Evolutionary conservation across 2,888 invertebrate species (phyloP), one percentile per base, ranked within the genome.

Genomic region (Pharmacophagus antenor): DNA sequence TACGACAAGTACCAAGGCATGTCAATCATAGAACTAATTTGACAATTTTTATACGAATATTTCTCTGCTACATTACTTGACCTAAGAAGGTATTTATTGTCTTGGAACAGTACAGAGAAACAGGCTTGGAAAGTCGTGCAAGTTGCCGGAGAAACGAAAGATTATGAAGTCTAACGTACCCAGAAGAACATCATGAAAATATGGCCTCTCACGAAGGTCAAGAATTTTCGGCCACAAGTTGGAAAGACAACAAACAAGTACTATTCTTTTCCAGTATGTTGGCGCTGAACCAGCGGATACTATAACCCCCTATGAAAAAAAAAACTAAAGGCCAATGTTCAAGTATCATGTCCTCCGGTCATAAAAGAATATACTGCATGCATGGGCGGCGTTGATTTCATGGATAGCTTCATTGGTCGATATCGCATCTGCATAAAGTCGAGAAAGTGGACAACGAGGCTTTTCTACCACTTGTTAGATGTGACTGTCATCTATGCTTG

Each of bases 401-500:
- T 71, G 71, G 73, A 73, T 61, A 68, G 71, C 63, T 72, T 71
- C 63, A 65, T 72, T 61, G 72, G 71, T 62, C 67, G 70, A 67
- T 72, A 73, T 62, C 65, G 69, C 61, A 73, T 72, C 50, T 66
- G 66, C 57, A 72, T 74, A 37, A 58, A 58, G 41, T 63, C 64
- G 25, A 66, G 67, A 71, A 73, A 72, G 66, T 74, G 70, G 73
- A 64, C 65, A 62, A 67, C 60, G 59, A 66, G 70, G 60, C 62
- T 73, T 58, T 72, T 74, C 63, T 71, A 73, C 63, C 71, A 75
- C 65, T 57, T 75, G 58, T 64, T 72, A 58, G 72, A 74, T 41
- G 69, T 74, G 67, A 68, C 73, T 58, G 67, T 71, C 57, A 77
- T 76, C 63, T 74, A 76, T 69, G 64, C 73, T 62, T 75, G 73